Percentiles rank a stretch among this genome's conserved stretches.
Conservation (phyloP, 2,888 invertebrate species). For the Cephonodes hylas region DNA sequence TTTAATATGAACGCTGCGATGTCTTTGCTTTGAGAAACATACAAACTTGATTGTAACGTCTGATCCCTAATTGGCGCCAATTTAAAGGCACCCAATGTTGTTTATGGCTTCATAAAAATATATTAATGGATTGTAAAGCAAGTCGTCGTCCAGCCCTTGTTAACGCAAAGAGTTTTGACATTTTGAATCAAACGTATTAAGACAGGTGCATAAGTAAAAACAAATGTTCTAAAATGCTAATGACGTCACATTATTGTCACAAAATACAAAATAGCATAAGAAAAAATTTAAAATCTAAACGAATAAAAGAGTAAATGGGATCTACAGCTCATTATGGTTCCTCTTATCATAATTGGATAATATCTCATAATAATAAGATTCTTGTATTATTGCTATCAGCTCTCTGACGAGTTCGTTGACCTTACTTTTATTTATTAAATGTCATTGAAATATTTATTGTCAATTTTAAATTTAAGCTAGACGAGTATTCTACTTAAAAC, state of each 20-base stretch:
- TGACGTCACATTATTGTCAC: not conserved
- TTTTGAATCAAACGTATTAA: not conserved
- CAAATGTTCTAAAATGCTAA: not conserved
- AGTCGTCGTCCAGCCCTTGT: not conserved
- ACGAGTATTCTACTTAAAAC: no score
- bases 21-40: not conserved
- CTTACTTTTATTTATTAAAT: no score
- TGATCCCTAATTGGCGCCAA: constrained; percentile 4
- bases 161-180: not conserved
- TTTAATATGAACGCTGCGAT: not conserved
- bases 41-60: constrained; percentile 1
- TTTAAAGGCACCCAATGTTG: not conserved
- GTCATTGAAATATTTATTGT: no score
- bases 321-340: no score
- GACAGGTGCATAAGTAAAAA: no score
- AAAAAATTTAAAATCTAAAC: no score
- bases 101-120: not conserved
- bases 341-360: no score
- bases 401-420: no score
- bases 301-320: no score
- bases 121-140: not conserved
- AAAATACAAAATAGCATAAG: not conserved
- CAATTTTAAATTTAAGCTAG: no score
- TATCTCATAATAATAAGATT: no score
- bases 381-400: no score